Conservation (phyloP, 1,140 invertebrate genomes). For the Berghia stephanieae region DNA sequence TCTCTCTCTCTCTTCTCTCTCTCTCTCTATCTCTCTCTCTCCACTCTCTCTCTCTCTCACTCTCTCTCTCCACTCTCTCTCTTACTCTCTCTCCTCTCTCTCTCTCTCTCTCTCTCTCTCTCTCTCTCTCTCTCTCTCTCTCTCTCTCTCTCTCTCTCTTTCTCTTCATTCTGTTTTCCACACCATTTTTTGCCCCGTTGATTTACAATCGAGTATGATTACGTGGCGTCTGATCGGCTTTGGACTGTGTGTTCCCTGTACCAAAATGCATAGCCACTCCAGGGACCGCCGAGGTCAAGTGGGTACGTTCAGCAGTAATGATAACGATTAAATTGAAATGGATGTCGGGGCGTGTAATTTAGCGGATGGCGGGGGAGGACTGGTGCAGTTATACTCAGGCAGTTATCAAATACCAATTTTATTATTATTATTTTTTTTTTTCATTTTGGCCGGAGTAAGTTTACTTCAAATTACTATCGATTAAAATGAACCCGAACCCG, state of each 20-base stretch:
- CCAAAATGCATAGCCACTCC: too few relatives aligned
- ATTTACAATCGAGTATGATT: background rate
- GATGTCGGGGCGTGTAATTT: too few relatives aligned
- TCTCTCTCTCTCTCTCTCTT: background rate
- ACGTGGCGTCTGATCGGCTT: too few relatives aligned
- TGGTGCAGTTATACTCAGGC: too few relatives aligned
- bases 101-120: background rate
- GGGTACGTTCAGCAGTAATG: too few relatives aligned
- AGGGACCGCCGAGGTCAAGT: too few relatives aligned
- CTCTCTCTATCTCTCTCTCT: background rate
- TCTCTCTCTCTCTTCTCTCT: background rate
- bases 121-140: conserved; percentile 15
- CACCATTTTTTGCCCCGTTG: background rate
- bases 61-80: background rate
- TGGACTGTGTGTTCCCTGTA: too few relatives aligned
- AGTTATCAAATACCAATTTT: background rate
- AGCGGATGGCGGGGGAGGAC: too few relatives aligned
- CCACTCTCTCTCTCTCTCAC: background rate
- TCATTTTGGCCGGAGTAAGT: background rate
- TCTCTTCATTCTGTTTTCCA: background rate
- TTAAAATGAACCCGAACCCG: too few relatives aligned
- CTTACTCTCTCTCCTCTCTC: background rate
- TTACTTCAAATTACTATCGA: too few relatives aligned
- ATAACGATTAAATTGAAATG: too few relatives aligned
- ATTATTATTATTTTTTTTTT: background rate